These are phyloP conservation scores for Holothuria scabra DNA, from an alignment of 53 echinoderm and acorn worm species.

Conservation along the genomic window DNA sequence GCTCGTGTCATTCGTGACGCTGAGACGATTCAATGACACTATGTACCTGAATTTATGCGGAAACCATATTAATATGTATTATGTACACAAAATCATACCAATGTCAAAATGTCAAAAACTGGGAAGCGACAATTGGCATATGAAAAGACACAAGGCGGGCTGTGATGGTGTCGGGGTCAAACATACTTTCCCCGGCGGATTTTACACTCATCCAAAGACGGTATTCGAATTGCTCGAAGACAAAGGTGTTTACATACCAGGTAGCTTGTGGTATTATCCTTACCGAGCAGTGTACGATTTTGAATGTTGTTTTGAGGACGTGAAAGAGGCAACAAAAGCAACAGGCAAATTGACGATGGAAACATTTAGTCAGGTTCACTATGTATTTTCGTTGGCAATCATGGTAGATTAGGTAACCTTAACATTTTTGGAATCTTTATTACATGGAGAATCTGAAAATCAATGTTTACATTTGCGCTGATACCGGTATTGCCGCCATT, in stretches of 20 bases:
- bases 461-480: too few species aligned
- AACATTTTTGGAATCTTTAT: too few species aligned
- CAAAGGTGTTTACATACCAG: constrained; percentile 41
- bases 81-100: background rate
- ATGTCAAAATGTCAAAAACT: constrained; percentile 22
- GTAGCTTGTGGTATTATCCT: constrained; percentile 9
- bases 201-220: background rate
- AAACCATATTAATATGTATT: background rate
- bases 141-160: constrained; percentile 45
- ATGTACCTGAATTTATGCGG: background rate
- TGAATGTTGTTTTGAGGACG: constrained; percentile 43
- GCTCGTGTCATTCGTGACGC: background rate
- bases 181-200: constrained; percentile 53
- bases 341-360: constrained; percentile 24
- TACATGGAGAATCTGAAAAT: too few species aligned
- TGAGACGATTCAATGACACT: background rate
- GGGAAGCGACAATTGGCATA: constrained; percentile 6
- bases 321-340: background rate
- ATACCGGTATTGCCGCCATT: too few species aligned
- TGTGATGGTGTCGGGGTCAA: constrained; percentile 44
- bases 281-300: constrained; percentile 42
- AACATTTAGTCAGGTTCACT: background rate
- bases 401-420: too few species aligned
- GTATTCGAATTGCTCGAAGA: constrained; percentile 62
- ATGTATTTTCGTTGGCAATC: too few species aligned